Evolutionary conservation across 2,797 vertebrate species (phyloP).

Genomic region (Psittacula echo): DNA sequence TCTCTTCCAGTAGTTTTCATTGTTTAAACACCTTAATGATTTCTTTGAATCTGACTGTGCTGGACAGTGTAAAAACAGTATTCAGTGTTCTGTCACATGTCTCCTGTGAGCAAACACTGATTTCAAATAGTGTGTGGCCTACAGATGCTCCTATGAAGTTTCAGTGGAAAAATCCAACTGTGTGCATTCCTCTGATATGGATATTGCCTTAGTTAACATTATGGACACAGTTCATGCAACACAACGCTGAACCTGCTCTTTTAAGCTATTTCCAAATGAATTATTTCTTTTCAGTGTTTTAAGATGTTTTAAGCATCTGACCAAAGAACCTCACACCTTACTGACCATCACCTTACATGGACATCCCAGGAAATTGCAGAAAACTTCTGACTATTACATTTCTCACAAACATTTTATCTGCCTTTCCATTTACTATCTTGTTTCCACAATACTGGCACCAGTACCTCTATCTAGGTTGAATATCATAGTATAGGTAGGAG

Average conservation of each 20-base stretch:
- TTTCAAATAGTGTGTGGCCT: background rate
- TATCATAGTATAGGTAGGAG: background rate
- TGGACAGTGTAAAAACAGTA: background rate
- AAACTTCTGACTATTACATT: background rate
- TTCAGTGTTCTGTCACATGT: background rate
- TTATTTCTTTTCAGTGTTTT: background rate
- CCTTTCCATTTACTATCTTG: background rate
- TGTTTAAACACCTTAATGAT: background rate
- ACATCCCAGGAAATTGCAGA: background rate
- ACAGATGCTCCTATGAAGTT: background rate
- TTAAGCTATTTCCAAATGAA: background rate
- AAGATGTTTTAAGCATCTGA: background rate
- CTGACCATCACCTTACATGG: background rate
- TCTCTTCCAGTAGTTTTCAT: background rate
- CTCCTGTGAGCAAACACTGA: background rate
- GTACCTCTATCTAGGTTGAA: background rate
- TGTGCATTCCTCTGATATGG: accelerated
- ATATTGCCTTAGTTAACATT: background rate
- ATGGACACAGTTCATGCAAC: background rate
- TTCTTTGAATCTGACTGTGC: background rate
- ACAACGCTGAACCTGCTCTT: background rate
- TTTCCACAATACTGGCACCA: background rate
- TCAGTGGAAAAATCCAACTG: background rate
- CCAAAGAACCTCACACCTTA: background rate
- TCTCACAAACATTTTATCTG: background rate